A percentile compares a stretch with the other conserved stretches of the same genome.
Conservation (phyloP, 2,113 vertebrate genomes). For the Pituophis catenifer region DNA sequence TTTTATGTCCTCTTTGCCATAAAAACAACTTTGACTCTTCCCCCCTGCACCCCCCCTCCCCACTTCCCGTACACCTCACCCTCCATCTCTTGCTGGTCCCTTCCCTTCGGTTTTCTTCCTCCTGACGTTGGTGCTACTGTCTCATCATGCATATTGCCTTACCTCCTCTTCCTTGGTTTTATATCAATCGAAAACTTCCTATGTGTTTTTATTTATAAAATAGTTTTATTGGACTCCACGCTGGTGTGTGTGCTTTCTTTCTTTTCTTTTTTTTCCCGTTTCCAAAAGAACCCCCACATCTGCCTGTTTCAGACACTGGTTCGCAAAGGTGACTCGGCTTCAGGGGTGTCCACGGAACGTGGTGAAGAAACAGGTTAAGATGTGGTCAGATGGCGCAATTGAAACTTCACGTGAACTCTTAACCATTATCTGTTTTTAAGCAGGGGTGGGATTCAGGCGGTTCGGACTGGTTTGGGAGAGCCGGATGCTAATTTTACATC, state of each 20-base stretch:
- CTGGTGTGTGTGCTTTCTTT: constrained; percentile 26
- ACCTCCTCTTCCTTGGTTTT: constrained; percentile 53
- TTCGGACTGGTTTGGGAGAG: too few species aligned
- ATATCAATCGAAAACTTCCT: constrained; percentile 61
- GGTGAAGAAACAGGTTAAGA: not conserved
- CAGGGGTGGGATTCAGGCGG: too few species aligned
- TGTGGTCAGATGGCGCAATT: not conserved
- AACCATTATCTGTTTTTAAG: too few species aligned
- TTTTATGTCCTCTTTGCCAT: not conserved
- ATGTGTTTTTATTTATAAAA: constrained; percentile 91
- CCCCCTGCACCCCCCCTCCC: too few species aligned
- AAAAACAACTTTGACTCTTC: not conserved
- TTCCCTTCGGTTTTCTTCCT: not conserved
- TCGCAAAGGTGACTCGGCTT: not conserved
- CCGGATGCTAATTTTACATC: too few species aligned
- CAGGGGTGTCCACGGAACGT: fast-evolving
- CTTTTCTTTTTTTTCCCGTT: not conserved
- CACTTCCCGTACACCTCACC: not conserved
- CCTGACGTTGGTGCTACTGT: constrained; percentile 1
- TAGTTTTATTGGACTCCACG: constrained; percentile 82
- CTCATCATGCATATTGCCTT: not conserved
- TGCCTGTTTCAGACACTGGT: too few species aligned
- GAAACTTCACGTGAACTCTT: not conserved
- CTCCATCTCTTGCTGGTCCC: not conserved
- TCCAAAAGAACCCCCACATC: too few species aligned